Base-by-base conservation (phyloP, 2,888 invertebrate genomes). In the Andrena hattorfiana region DNA sequence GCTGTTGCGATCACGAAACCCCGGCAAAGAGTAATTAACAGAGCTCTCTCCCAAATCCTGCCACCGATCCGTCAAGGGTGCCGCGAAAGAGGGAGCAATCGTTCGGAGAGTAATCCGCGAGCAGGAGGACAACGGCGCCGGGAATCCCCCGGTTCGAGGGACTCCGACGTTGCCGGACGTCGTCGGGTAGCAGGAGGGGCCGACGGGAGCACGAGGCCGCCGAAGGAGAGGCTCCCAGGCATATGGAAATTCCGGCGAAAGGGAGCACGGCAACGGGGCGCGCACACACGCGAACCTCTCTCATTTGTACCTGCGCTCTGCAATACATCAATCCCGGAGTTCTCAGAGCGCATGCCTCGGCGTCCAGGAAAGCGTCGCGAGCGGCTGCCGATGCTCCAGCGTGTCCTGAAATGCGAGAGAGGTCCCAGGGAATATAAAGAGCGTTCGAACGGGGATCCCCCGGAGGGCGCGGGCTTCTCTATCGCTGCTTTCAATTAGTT, bases 301-400 rank as follows among this genome's bases (percentile, higher is more conserved):
- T 56, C 20, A 76, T 78, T 79, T 81, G 86, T 93, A 94, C 93
- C 94, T 94, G 94, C 92, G 93, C 93, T 91, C 92, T 92, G 92
- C 89, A 92, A 93, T 93, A 93, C 93, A 94, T 93, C 93, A 93
- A 93, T 93, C 90, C 92, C 88, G 88, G 87, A 87, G 90, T 91
- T 90, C 92, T 92, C 92, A 92, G 89, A 92, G 93, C 94, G 93
- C 94, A 94, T 94, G 94, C 94, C 94, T 93, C 92, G 85, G 90
- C 92, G 89, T 92, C 92, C 91, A 89, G 90, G 90, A 90, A 90
- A 90, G 88, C 89, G 90, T 90, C 82, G 86, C 87, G 85, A 84
- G 84, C 88, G 74, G 83, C 76, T 75, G 80, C 71, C 71, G 77
- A 75, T 68, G 77, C 74, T 70, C 75, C 85, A 75, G 74, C 73